Base-by-base conservation (phyloP, 2,888 invertebrate species). In the Operophtera brumata region DNA sequence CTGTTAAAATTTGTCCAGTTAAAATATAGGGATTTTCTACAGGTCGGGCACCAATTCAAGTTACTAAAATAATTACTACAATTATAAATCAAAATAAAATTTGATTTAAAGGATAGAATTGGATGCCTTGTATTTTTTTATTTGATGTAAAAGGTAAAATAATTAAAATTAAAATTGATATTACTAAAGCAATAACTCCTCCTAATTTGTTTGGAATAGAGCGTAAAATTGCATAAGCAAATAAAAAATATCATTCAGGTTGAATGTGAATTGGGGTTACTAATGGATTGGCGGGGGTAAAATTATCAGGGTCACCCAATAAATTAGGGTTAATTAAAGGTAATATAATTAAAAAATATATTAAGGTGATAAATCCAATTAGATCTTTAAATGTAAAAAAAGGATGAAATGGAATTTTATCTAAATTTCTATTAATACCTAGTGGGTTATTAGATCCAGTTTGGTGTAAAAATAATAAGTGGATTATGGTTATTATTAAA, bases 181-280 rank as follows among this genome's bases (percentile, higher is more conserved):
- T 67, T 0, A 93, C 60, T 86, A 94, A 71, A 0, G 93, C 93
- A 71, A 94, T 84, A 42, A 95, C 94, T 60, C 95, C 95, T 47
- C 94, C 94, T 85, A 95, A 75, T 91, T 96, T 95, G 86, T 94
- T 95, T 6, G 95, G 95, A 54, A 96, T 94, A 35, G 94, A 94
- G 20, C 95, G 95, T 71, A 96, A 66, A 89, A 96, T 95, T 12
- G 95, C 94, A 80, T 95, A 95, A n/a, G 95, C 94, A 91, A 95
- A 95, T 90, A 96, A 79, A 71, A 95, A 96, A 79, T 96, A 96
- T 93, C 95, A 96, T 92, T 96, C 95, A 41, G 95, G 95, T 92
- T 95, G 94, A 88, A 95, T 95, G 75, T 95, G 95, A 6, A 91
- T 77, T 0, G 95, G 94, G 0, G 94, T 95, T 11, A 93, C 90